phyloP scores from a whole-genome alignment of 2,888 invertebrate species.

The Caenorhabditis zanzibari region DNA sequence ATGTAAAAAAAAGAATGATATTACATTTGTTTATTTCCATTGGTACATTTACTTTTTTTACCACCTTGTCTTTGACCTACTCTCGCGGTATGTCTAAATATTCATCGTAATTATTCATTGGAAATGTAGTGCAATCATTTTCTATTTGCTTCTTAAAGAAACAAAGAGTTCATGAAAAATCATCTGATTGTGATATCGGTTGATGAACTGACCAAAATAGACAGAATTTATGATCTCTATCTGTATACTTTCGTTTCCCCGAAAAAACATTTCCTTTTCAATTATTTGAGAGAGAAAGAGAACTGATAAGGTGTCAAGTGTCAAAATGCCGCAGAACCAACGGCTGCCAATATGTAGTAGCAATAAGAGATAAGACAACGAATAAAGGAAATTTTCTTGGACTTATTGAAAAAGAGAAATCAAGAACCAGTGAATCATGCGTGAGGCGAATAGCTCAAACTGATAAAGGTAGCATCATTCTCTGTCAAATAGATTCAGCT shows the following conservation, averaged over 20 bases:
- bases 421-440: not conserved
- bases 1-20: no score
- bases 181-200: constrained; percentile 9
- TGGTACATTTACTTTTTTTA: not conserved
- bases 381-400: not conserved
- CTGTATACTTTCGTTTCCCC: not conserved
- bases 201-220: constrained; percentile 30
- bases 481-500: no score
- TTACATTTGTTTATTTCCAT: no score
- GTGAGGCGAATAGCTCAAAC: not conserved
- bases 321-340: constrained; percentile 11
- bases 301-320: constrained; percentile 38
- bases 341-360: constrained; percentile 21
- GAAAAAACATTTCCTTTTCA: constrained; percentile 16
- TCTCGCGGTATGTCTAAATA: not conserved
- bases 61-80: not conserved
- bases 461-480: not conserved
- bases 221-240: constrained; percentile 14
- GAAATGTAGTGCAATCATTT: not conserved
- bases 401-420: not conserved
- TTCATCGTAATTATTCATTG: not conserved
- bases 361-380: constrained; percentile 18
- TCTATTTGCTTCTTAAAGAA: not conserved
- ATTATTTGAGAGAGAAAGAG: not conserved
- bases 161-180: constrained; percentile 21